phyloP scores from a whole-genome alignment of 2,888 invertebrate genomes.

The Eupithecia pulchellata region DNA sequence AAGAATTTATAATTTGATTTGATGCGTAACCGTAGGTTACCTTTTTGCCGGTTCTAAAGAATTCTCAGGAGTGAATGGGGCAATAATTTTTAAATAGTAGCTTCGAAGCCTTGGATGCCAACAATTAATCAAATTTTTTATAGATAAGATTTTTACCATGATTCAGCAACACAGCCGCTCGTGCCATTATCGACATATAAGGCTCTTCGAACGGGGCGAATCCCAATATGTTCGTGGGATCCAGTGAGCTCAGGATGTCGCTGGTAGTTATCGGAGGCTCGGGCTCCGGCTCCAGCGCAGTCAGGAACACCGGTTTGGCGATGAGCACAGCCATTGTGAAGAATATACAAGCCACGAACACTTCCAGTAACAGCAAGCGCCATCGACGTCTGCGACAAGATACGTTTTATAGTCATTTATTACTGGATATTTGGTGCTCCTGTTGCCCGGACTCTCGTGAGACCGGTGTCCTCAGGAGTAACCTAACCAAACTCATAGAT shows the following conservation, averaged over 20 bases:
- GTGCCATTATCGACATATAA: constrained; percentile 57
- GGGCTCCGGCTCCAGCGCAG: constrained; percentile 63
- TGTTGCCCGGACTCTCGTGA: no score
- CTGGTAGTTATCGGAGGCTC: constrained; percentile 53
- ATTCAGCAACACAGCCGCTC: constrained; percentile 53
- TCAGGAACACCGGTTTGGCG: constrained; percentile 73
- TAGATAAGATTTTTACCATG: constrained; percentile 49
- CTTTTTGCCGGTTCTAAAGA: no score
- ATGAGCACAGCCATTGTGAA: constrained; percentile 59
- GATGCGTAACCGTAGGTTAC: no score
- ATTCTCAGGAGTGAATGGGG: no score
- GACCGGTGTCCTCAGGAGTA: no score
- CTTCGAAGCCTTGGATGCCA: no score
- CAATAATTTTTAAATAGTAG: no score
- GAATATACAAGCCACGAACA: constrained; percentile 55
- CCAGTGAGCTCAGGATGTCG: constrained; percentile 58
- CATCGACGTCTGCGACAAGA: constrained; percentile 64
- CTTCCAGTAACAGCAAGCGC: constrained; percentile 58
- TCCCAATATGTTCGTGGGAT: constrained; percentile 58
- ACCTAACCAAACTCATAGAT: no score
- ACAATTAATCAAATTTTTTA: neutral
- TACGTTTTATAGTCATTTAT: neutral
- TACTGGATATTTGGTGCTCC: no score
- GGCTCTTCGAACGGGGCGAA: constrained; percentile 61
- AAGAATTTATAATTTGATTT: no score